Percentiles rank a stretch among this genome's conserved stretches.
phyloP scores from a whole-genome alignment of 2,113 vertebrate species.

The Calyptommatus sinebrachiatus region DNA sequence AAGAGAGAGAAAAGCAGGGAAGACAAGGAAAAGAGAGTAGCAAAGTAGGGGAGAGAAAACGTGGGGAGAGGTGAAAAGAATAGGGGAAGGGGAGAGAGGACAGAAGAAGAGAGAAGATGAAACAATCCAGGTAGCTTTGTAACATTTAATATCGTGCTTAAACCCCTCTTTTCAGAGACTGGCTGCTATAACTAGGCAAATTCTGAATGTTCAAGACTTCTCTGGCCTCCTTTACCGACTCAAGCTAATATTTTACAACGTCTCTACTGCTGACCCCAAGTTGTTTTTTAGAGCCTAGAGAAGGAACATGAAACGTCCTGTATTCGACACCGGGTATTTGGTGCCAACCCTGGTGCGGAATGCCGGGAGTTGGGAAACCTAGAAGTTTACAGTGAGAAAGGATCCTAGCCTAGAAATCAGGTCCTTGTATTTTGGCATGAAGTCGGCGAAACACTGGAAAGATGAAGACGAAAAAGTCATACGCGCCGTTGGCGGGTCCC shows the following conservation, averaged over 20 bases:
- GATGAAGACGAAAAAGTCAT: conserved; percentile 2
- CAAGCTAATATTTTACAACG: conserved; percentile 40
- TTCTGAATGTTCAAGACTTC: background rate
- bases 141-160: conserved; percentile 68
- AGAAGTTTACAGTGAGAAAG: conserved; percentile 20
- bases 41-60: conserved; percentile 36
- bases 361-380: no score
- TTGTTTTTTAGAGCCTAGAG: background rate
- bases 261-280: conserved; percentile 15
- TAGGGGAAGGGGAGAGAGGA: background rate
- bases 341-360: no score
- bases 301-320: background rate
- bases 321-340: no score
- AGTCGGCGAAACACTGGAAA: conserved; percentile 53
- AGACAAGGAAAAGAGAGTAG: conserved; percentile 40
- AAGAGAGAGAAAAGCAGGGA: background rate
- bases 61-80: conserved; percentile 26
- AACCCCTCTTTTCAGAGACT: conserved; percentile 26
- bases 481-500: conserved; percentile 33
- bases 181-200: conserved; percentile 21
- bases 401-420: conserved; percentile 47
- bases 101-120: conserved; percentile 51
- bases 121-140: conserved; percentile 13
- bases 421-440: conserved; percentile 53
- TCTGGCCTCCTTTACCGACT: rapidly evolving